Conservation (phyloP, 2,113 vertebrate species). For the Geococcyx californianus region DNA sequence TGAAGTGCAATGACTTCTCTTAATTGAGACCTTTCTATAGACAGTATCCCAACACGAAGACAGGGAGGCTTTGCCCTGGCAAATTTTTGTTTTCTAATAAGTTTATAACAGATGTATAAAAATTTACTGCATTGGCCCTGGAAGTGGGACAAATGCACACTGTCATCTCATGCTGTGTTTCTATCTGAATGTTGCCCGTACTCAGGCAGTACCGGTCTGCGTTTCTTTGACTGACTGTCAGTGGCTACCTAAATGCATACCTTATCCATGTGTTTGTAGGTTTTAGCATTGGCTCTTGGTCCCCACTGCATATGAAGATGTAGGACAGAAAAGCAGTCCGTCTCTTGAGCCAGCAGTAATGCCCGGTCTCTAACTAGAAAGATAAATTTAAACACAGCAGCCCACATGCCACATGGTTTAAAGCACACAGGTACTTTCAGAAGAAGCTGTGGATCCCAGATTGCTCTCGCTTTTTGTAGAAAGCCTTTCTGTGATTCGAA, state of each 20-base stretch:
- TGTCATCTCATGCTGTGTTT: fast-evolving
- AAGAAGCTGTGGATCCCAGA: not conserved
- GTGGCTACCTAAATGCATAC: not conserved
- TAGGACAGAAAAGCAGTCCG: not conserved
- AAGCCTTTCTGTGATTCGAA: not conserved
- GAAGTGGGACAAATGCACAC: not conserved
- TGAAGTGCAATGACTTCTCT: not conserved
- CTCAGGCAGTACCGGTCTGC: too few relatives aligned
- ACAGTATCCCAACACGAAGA: fast-evolving
- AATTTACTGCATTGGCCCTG: not conserved
- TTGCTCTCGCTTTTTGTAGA: not conserved
- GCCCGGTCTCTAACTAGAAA: too few relatives aligned
- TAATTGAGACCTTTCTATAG: not conserved
- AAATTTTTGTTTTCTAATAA: not conserved
- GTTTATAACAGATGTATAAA: not conserved
- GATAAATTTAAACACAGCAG: not conserved
- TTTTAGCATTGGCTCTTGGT: not conserved
- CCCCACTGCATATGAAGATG: not conserved
- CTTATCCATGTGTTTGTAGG: too few relatives aligned
- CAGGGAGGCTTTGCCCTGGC: not conserved
- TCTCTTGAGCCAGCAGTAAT: too few relatives aligned
- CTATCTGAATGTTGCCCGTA: not conserved
- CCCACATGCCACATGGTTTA: not conserved
- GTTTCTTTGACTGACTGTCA: not conserved
- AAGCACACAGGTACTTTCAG: not conserved